Base-by-base conservation (phyloP, 2,113 vertebrate species). In the Lycocorax pyrrhopterus region DNA sequence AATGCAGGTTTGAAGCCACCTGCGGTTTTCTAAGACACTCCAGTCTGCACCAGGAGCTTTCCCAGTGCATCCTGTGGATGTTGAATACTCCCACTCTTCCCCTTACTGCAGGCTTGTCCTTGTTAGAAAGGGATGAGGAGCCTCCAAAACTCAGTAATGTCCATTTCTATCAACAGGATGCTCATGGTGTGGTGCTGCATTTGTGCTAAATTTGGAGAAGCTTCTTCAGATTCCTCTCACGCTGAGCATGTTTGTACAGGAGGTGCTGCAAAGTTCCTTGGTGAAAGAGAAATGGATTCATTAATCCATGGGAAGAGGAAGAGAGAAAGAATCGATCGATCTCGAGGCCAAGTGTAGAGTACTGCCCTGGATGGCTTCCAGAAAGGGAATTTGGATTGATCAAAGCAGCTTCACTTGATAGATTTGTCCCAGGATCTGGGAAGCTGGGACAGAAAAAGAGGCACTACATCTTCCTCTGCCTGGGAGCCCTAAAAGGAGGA, bases 91-190 rank as follows among this genome's bases (percentile, higher is more conserved):
- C 35, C 4, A 1, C 23, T 47, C 53, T 8, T 59, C 35, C 23
- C 39, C 60, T 74, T 23, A 9, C 73, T 74, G 46, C 9, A 30
- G 75, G n/a, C 13, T 90, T 83, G 46, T 51, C 90, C 44, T 6
- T 6, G 1, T 46, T 29, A 6, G 1, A 4, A 32, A 11, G 21
- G 33, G 32, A 8, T 1, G 2, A 17, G 22, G 43, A 78, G 23
- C 43, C 66, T 60, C 33, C 44, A 32, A 2, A 37, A 16, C 18
- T 29, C 43, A 33, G 3, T 30, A 7, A 25, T 7, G 7, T 21
- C 79, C 20, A 1, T 30, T 12, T 13, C 35, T 12, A 16, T 9
- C 11, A 1, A 14, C 25, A 16, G 51, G 27, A 25, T 58, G 16
- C 63, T 52, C 15, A 8, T 10, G 84, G 44, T 0, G 0, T 4